phyloP scores from a whole-genome alignment of 2,888 invertebrate species.

The Conistra vaccinii region DNA sequence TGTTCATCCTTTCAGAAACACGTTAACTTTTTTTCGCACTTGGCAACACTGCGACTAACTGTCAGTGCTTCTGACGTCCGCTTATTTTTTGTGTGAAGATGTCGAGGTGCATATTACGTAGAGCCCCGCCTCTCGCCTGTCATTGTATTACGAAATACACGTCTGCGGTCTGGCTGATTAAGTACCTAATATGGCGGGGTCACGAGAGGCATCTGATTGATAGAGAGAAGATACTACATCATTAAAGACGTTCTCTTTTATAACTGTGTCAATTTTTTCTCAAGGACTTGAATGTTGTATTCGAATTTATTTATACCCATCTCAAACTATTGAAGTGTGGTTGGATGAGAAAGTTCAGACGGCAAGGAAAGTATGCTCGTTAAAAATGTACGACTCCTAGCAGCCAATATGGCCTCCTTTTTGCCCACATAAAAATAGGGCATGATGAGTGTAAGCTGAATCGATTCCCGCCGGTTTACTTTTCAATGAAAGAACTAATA shows the following conservation, averaged over 20 bases:
- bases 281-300: slow-evolving; percentile 24
- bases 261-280: slow-evolving; percentile 49
- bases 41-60: slow-evolving; percentile 47
- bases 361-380: slow-evolving; percentile 14
- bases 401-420: slow-evolving; percentile 4
- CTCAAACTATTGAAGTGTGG: not conserved
- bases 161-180: slow-evolving; percentile 45
- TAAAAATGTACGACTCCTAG: slow-evolving; percentile 32
- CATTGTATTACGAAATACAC: slow-evolving; percentile 53
- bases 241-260: slow-evolving; percentile 55
- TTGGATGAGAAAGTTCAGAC: slow-evolving; percentile 11
- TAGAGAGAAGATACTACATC: slow-evolving; percentile 45
- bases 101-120: slow-evolving; percentile 53
- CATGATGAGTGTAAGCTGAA: slow-evolving; percentile 25
- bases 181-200: slow-evolving; percentile 51
- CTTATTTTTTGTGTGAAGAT: slow-evolving; percentile 30
- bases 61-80: slow-evolving; percentile 49
- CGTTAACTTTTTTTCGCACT: slow-evolving; percentile 39
- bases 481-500: slow-evolving; percentile 29
- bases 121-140: slow-evolving; percentile 60
- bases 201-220: slow-evolving; percentile 50
- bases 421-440: slow-evolving; percentile 34
- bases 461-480: slow-evolving; percentile 30
- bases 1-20: slow-evolving; percentile 42
- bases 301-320: slow-evolving; percentile 5